A percentile compares a stretch with the other conserved stretches of the same genome.
Conservation (phyloP, 2,113 vertebrate genomes). For the Zosterops pallidus region DNA sequence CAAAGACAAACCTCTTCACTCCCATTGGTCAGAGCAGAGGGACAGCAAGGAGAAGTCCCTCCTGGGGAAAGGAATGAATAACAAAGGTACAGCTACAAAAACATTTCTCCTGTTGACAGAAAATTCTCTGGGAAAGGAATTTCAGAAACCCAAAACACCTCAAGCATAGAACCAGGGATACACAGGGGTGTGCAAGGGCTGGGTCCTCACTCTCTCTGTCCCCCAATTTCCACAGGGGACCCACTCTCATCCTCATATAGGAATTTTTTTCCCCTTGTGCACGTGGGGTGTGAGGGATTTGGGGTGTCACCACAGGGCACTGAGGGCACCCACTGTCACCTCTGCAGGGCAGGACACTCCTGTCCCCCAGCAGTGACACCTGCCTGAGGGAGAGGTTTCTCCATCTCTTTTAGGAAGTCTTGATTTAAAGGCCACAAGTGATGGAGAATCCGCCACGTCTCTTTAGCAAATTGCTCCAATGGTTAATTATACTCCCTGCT, state of each 20-base stretch:
- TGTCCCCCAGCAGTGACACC: not conserved
- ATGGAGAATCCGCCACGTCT: slow-evolving; percentile 50
- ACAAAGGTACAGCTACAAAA: too few relatives aligned
- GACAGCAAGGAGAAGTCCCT: too few relatives aligned
- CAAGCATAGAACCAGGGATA: too few relatives aligned
- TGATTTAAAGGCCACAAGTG: slow-evolving; percentile 43
- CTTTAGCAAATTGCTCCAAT: slow-evolving; percentile 55
- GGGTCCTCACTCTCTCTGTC: not conserved
- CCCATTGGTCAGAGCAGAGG: too few relatives aligned
- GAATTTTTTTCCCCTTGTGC: not conserved
- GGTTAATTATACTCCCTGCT: slow-evolving; percentile 60
- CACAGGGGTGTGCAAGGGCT: fast-evolving
- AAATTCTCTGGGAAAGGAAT: too few relatives aligned
- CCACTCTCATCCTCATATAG: fast-evolving
- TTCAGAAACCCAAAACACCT: too few relatives aligned
- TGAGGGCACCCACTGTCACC: not conserved
- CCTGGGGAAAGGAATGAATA: too few relatives aligned
- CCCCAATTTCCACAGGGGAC: not conserved
- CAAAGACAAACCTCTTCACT: too few relatives aligned
- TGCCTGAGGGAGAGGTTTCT: not conserved
- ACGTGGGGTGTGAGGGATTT: not conserved
- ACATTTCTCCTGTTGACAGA: too few relatives aligned
- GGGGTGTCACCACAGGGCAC: not conserved
- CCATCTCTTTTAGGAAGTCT: not conserved
- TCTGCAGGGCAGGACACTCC: not conserved